phyloP scores from a whole-genome alignment of 2,113 vertebrate species.

The Chitala chitala region DNA sequence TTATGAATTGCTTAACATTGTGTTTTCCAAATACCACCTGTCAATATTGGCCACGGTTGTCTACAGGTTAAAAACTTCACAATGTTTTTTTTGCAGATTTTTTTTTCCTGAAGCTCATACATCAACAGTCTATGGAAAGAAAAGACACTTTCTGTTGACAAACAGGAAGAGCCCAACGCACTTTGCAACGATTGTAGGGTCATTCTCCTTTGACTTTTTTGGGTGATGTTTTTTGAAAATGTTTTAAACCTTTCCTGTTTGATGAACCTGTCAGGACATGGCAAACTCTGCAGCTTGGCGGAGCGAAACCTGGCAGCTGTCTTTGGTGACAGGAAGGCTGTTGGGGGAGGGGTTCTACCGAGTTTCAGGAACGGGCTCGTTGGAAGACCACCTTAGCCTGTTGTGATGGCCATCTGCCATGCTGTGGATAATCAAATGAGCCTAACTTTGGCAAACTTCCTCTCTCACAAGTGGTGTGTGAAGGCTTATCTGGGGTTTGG shows the following conservation, averaged over 20 bases:
- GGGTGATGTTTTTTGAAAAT: not conserved
- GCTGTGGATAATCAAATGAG: not conserved
- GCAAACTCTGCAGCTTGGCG: not conserved
- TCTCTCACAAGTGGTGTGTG: not conserved
- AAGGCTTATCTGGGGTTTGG: not conserved
- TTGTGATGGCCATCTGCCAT: not conserved
- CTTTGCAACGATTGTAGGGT: no score
- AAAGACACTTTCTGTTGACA: not conserved
- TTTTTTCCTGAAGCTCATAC: not conserved
- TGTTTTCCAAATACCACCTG: not conserved
- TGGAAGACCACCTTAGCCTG: not conserved
- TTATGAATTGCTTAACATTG: not conserved
- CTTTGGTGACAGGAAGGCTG: not conserved
- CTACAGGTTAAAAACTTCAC: no score
- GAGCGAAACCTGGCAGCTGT: not conserved
- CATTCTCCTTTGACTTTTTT: not conserved
- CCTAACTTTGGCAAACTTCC: no score
- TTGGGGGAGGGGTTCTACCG: not conserved
- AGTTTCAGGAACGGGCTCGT: not conserved
- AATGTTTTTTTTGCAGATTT: not conserved
- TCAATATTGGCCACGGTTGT: no score
- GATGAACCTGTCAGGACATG: not conserved
- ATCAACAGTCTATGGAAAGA: not conserved
- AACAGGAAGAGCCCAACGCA: no score
- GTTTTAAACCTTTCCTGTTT: not conserved